Evolutionary conservation across 2,888 invertebrate species (phyloP).

Genomic region (Synanthedon vespiformis): DNA sequence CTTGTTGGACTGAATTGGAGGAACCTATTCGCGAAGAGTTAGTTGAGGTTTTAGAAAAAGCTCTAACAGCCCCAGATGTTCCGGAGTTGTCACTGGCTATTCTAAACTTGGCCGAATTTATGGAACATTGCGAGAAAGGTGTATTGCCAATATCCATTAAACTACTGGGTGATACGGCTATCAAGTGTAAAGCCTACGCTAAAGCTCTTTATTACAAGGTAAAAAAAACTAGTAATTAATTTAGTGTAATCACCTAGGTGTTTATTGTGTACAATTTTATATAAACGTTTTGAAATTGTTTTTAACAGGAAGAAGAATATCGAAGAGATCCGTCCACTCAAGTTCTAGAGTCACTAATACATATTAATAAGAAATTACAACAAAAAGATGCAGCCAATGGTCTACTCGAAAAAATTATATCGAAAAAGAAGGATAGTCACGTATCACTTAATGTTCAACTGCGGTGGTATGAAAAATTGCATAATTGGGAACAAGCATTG

Average conservation of each 20-base stretch:
- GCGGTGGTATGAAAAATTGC: slow-evolving; percentile 98
- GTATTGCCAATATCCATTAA: slow-evolving; percentile 90
- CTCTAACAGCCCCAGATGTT: slow-evolving; percentile 89
- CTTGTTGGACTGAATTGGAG: slow-evolving; percentile 96
- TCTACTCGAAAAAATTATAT: slow-evolving; percentile 87
- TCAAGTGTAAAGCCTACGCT: slow-evolving; percentile 87
- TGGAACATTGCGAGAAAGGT: slow-evolving; percentile 99
- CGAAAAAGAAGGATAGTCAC: slow-evolving; percentile 75
- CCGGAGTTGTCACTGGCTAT: slow-evolving; percentile 96
- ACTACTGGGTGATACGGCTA: slow-evolving; percentile 91
- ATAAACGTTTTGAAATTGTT: not conserved
- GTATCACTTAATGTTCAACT: slow-evolving; percentile 72
- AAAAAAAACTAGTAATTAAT: slow-evolving; percentile 2
- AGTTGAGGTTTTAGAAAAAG: slow-evolving; percentile 86
- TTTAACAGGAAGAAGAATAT: slow-evolving; percentile 87
- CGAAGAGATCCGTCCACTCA: slow-evolving; percentile 74
- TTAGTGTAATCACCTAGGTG: not conserved
- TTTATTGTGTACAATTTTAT: not conserved
- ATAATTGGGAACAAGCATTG: slow-evolving; percentile 98
- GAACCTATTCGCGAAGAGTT: slow-evolving; percentile 86
- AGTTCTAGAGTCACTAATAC: slow-evolving; percentile 92
- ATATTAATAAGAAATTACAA: slow-evolving; percentile 97
- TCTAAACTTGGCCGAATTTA: slow-evolving; percentile 96
- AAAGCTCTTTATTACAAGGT: slow-evolving; percentile 74
- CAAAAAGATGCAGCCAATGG: slow-evolving; percentile 98